Evolutionary conservation across 2,797 vertebrate genomes (phyloP), one percentile per base, ranked within the genome.

Genomic region (Aeoliscus strigatus): DNA sequence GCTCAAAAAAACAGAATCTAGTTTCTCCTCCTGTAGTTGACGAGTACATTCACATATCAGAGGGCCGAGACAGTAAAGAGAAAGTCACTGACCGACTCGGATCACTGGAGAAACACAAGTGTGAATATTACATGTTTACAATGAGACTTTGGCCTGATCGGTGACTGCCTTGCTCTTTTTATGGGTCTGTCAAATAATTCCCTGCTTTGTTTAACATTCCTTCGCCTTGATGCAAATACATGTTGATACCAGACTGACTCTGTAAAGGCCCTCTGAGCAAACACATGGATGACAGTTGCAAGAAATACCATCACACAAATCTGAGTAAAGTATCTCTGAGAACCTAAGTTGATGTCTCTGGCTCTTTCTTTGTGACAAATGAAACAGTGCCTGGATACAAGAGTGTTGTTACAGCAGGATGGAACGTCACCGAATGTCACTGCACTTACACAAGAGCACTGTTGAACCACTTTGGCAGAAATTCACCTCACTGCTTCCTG

Each of bases 241-340:
- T 21, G 47, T 39, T 51, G 56, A 55, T 60, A 77, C 69, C 79
- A 77, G 77, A 74, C 82, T 79, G 75, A 56, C 70, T 81, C 70
- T 65, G 28, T 39, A 14, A 35, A 65, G 21, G 37, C 17, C 21
- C 24, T 73, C 17, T 14, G 13, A 40, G 44, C 40, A 53, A 56
- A 21, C 51, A 14, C 0, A 41, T 33, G 30, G 18, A 52, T 71
- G 47, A 59, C 58, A 68, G 52, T 60, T 67, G 33, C 59, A 27
- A 37, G 2, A 44, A 57, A 45, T 69, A 14, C 51, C 39, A 56
- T 61, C 41, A 62, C 66, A 71, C 41, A 29, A 57, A 66, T 43
- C 32, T 58, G 16, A 81, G 76, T 53, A 12, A 72, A 88, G 85
- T 80, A 81, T 81, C 86, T 82, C 78, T 78, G 79, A 80, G 59